Evolutionary conservation across 2,797 vertebrate species (phyloP).

Genomic region (Sebastes matsubarae): DNA sequence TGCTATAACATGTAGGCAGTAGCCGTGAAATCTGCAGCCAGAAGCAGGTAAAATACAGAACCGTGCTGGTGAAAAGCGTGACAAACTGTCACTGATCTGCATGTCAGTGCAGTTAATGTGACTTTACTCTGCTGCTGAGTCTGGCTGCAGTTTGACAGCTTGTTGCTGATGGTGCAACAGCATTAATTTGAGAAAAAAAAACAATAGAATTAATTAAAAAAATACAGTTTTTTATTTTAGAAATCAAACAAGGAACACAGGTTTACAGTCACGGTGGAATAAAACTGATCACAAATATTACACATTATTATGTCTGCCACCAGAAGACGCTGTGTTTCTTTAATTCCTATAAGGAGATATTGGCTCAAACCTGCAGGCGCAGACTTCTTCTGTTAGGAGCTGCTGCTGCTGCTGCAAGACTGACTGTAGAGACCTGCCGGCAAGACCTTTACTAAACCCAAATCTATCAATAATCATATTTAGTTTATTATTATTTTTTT

Average conservation of each 20-base stretch:
- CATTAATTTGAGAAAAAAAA: neutral
- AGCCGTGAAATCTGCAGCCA: slow-evolving; percentile 28
- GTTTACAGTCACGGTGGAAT: neutral
- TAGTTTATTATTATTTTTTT: neutral
- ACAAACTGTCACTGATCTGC: slow-evolving; percentile 24
- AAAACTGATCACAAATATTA: neutral
- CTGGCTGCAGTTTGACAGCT: neutral
- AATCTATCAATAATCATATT: neutral
- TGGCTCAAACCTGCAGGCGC: slow-evolving; percentile 20
- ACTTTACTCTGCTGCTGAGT: neutral
- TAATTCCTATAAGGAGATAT: slow-evolving; percentile 16
- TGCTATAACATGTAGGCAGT: neutral
- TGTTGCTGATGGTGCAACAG: neutral
- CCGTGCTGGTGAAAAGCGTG: slow-evolving; percentile 21
- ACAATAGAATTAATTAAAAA: neutral
- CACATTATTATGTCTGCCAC: slow-evolving; percentile 47
- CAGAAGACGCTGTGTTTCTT: slow-evolving; percentile 81
- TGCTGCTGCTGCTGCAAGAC: neutral
- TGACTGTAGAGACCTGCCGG: slow-evolving; percentile 1
- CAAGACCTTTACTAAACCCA: neutral
- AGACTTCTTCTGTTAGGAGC: neutral
- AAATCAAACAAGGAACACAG: neutral
- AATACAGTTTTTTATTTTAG: neutral
- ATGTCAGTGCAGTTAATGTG: neutral
- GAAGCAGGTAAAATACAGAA: neutral